Evolutionary conservation across 2,888 invertebrate species (phyloP).

Genomic region (Anaspis maculata): DNA sequence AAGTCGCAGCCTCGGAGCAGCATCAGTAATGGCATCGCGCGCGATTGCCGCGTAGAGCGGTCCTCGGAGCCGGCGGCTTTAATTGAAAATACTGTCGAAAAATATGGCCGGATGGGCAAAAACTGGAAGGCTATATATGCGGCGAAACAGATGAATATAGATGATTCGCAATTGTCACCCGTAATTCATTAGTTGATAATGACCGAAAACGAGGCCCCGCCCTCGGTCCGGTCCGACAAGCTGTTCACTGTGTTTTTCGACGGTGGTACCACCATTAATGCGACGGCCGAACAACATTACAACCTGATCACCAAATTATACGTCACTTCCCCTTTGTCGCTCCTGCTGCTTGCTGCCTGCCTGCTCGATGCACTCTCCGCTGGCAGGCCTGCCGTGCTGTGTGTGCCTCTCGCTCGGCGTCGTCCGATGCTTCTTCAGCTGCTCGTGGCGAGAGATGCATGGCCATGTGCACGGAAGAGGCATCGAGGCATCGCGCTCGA

Average conservation of each 20-base stretch:
- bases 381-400: no score
- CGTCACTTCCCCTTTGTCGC: conserved; percentile 5
- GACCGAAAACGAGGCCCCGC: conserved; percentile 21
- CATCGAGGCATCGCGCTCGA: no score
- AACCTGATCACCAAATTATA: conserved; percentile 3
- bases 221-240: conserved; percentile 15
- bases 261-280: conserved; percentile 15
- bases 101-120: conserved; percentile 31
- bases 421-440: no score
- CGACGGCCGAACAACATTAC: conserved; percentile 7
- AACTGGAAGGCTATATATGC: conserved; percentile 23
- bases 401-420: no score
- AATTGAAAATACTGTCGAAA: conserved; percentile 18
- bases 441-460: no score
- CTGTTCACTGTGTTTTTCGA: conserved; percentile 13
- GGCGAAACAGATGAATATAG: conserved; percentile 23
- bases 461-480: no score
- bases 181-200: conserved; percentile 33
- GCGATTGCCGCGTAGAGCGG: no score
- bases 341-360: no score
- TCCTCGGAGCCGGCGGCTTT: background rate
- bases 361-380: no score
- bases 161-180: conserved; percentile 34
- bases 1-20: no score
- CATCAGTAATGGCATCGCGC: no score